Base-by-base conservation (phyloP, 2,113 vertebrate genomes). In the Cygnus buccinator region DNA sequence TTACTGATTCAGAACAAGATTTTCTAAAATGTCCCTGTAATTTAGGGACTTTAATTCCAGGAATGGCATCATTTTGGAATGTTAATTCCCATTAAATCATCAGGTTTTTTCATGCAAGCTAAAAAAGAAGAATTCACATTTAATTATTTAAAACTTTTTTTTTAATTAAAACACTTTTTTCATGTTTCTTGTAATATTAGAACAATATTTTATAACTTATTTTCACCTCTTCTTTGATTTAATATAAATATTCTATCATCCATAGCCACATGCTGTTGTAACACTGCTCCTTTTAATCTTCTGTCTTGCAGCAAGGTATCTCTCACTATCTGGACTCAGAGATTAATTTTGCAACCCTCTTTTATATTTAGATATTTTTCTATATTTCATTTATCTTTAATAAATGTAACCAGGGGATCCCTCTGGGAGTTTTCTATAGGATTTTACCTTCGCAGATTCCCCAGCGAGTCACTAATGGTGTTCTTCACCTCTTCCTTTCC, bases 381-480 rank as follows among this genome's bases (percentile, higher is more conserved):
- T 35, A 2, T 35, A 29, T 3, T 76, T 33, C 4, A 26, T 90
- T 92, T 80, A 19, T 70, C 44, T 66, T 71, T 81, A 71, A 79
- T 68, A 58, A 71, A 78, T 11, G 11, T 25, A 78, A 90, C 22
- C 37, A 83, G 74, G 85, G 52, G 33, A 90, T 54, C 26, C 68
- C 25, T 66, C 58, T 71, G 65, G 25, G 96, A 97, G 86, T 96
- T 96, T 93, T 29, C 75, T 80, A 77, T 85, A 62, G 62, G 59
- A 61, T 95, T 98, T 99, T 99, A 99, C 99, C 99, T 99, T 98
- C 98, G 99, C 91, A 99, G 97, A 95, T 99, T 99, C 87, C 99
- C 99, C 90, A 99, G 87, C 2, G 99, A 99, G 89, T 99, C 98
- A 11, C 99, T 98, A 77, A 99, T 84, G 3, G 97, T 98, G 71